phyloP scores from a whole-genome alignment of 2,797 vertebrate genomes.

The Coccyzus lansbergi region DNA sequence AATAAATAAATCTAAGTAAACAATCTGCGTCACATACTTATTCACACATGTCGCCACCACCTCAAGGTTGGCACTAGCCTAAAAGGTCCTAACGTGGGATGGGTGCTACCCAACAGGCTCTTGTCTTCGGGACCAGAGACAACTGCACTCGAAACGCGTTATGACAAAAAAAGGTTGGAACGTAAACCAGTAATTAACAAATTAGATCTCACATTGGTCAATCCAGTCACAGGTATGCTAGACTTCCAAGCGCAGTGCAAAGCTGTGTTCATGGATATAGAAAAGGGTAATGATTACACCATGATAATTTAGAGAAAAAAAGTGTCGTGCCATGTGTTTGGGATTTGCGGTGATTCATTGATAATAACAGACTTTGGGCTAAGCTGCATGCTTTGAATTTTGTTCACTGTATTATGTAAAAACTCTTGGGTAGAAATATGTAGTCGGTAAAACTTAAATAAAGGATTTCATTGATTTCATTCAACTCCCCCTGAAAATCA shows the following conservation, averaged over 20 bases:
- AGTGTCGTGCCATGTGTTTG: not conserved
- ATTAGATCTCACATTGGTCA: not conserved
- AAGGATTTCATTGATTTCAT: constrained; percentile 26
- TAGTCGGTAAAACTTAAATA: not conserved
- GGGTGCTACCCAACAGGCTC: not conserved
- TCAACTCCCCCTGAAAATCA: not conserved
- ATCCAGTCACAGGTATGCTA: not conserved
- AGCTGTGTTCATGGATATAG: not conserved
- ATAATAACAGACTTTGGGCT: not conserved
- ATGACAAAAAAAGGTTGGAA: not conserved
- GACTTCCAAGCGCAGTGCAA: not conserved
- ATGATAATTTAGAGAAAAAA: not conserved
- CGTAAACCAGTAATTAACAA: not conserved
- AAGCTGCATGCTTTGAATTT: not conserved
- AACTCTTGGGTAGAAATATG: not conserved
- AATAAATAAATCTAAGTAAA: not conserved
- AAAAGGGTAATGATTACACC: not conserved
- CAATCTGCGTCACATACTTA: not conserved
- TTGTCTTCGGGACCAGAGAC: not conserved
- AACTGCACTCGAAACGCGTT: not conserved
- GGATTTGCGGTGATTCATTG: not conserved
- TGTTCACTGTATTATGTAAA: not conserved
- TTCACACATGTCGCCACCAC: not conserved
- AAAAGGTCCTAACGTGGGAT: not conserved
- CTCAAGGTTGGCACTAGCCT: not conserved